Evolutionary conservation across 2,797 vertebrate species (phyloP), one percentile per base, ranked within the genome.

Genomic region (Arnoldichthys spilopterus): DNA sequence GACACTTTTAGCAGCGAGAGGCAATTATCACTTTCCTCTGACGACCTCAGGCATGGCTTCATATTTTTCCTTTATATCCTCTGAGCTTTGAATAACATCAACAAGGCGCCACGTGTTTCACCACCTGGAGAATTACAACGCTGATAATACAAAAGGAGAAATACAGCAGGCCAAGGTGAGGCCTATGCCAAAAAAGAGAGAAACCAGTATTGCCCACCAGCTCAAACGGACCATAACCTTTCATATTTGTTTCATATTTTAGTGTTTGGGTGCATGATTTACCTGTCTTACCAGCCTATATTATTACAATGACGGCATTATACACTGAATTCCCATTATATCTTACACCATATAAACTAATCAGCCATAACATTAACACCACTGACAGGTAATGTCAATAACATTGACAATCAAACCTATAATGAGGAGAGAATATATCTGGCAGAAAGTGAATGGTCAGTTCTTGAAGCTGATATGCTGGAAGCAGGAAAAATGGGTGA

Each of bases 71-170:
- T 66, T 59, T 51, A 59, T 30, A 13, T 73, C 59, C 34, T 34
- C 18, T 13, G 68, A 72, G 68, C 51, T 83, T 77, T 79, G 76
- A 81, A 78, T 79, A 78, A 76, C 62, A 68, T 67, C 64, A 83
- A 72, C 76, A 73, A 64, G 78, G 64, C 18, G 1, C 64, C 79
- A 56, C 69, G 30, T 26, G 63, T n/a, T 63, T 37, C 51, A 47
- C 40, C 40, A 64, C 68, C 70, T 26, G n/a, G 58, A 56, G 63
- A 79, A 76, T 79, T 76, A 51, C 77, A 61, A 67, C 63, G 71
- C 79, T 81, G 76, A 79, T 85, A 81, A 79, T 53, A 83, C 56
- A 81, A 76, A 28, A 74, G 59, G 45, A 70, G 72, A 53, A 78
- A 32, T 54, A 56, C 34, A 72, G 30, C 7, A 47, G 15, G 9